These are phyloP conservation scores for Eutrigla gurnardus DNA, from an alignment of 2,797 vertebrate species.

Conservation along the genomic window DNA sequence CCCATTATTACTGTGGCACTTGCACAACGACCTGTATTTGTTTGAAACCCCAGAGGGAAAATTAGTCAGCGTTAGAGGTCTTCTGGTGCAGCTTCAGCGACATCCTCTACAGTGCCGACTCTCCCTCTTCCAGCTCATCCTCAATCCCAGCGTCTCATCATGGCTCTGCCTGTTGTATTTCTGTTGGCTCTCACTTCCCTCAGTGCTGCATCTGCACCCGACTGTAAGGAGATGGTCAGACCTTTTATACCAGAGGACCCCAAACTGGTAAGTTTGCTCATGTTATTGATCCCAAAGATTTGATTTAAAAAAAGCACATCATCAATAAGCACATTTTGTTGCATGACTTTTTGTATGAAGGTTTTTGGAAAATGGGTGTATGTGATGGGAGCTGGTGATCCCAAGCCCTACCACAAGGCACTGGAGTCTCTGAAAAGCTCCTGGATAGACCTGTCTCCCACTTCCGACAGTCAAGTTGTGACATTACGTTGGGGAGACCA, in stretches of 20 bases:
- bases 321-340: not conserved
- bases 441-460: constrained; percentile 75
- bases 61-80: constrained; percentile 53
- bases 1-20: constrained; percentile 21
- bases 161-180: constrained; percentile 57
- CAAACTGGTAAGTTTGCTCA: constrained; percentile 60
- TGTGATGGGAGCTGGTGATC: constrained; percentile 79
- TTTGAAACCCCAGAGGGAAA: constrained; percentile 32
- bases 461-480: constrained; percentile 58
- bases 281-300: not conserved
- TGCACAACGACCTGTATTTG: constrained; percentile 40
- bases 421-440: constrained; percentile 77
- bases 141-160: constrained; percentile 38
- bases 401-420: constrained; percentile 74
- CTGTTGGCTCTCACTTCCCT: constrained; percentile 64
- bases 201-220: constrained; percentile 62
- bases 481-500: constrained; percentile 77
- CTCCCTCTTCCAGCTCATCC: constrained; percentile 12
- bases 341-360: constrained; percentile 48
- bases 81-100: constrained; percentile 46
- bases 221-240: constrained; percentile 74
- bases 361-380: constrained; percentile 81
- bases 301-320: not conserved
- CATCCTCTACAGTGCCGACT: constrained; percentile 38
- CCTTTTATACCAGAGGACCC: constrained; percentile 73